Conservation (phyloP, 1,140 invertebrate species). For the Solenopsis invicta region DNA sequence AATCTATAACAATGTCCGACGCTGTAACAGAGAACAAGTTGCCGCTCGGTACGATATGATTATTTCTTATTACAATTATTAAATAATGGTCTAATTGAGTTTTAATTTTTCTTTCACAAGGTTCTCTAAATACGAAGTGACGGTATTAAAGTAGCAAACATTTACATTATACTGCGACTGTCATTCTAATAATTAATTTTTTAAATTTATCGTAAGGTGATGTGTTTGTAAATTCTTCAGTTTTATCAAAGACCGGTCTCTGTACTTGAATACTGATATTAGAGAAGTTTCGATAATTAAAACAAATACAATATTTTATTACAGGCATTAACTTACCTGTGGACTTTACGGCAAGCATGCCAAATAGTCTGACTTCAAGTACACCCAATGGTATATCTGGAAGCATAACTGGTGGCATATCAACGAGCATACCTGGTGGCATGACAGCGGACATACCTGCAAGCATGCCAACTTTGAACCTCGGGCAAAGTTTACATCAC, state of each 20-base stretch:
- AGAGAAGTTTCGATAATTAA: background rate
- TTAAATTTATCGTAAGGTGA: background rate
- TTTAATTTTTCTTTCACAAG: background rate
- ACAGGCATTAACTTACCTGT: constrained; percentile 16
- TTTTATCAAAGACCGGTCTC: background rate
- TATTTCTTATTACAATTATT: background rate
- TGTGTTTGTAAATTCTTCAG: background rate
- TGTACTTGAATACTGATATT: background rate
- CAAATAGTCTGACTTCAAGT: constrained; percentile 29
- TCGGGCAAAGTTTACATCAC: constrained; percentile 70
- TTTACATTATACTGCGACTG: background rate
- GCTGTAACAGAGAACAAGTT: constrained; percentile 8
- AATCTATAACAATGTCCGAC: constrained; percentile 42
- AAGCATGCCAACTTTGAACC: constrained; percentile 73
- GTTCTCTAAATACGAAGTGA: background rate
- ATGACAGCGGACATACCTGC: constrained; percentile 58
- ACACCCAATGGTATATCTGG: constrained; percentile 61
- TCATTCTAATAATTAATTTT: background rate
- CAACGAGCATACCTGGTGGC: constrained; percentile 57
- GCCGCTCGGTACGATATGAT: constrained; percentile 41
- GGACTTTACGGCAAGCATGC: constrained; percentile 25
- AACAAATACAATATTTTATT: background rate
- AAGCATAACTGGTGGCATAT: constrained; percentile 60
- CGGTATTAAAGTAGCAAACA: background rate
- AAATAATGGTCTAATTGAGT: background rate